Base-by-base conservation (phyloP, 2,113 vertebrate genomes). In the Spermophilus dauricus region DNA sequence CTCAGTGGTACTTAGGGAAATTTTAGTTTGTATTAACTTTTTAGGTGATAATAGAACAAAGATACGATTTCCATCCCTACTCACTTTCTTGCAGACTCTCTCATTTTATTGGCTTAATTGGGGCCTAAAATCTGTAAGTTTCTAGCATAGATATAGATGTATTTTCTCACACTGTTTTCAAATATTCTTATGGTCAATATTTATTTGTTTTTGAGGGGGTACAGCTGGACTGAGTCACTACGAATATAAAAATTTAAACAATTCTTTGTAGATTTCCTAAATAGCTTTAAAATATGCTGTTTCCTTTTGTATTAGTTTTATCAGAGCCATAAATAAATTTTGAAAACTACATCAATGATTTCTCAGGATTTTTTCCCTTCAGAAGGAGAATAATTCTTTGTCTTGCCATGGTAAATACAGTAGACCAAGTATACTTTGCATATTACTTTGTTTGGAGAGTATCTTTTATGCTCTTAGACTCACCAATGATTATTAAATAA, bases 1-100 rank as follows among this genome's bases (percentile, higher is more conserved):
- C 61, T 91, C n/a, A 85, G 58, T 20, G 32, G n/a, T 53, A 72
- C 67, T 58, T 85, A 78, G 65, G 37, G 67, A 91, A 58, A 48
- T 83, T 93, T 63, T 86, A 69, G 92, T 90, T 93, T 81, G 73
- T 91, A 65, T 91, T 75, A 96, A 73, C 32, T 89, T 96, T 85
- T 91, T 76, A 88, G 86, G 81, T 77, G 63, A 51, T 89, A 91
- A 93, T 97, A 80, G 58, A 92, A 37, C 45, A 77, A 85, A 93
- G 13, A 77, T 81, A 70, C 45, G 37, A 48, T 86, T 96, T 95
- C 56, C 5, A 67, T 22, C 82, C 58, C 28, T 93, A 73, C 89
- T 69, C 84, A 70, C 56, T 91, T 81, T 84, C 61, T 95, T 77
- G 51, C 18, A 89, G n/a, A 85, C 83, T 73, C 28, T 91, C 56